Evolutionary conservation across 2,888 invertebrate species (phyloP), one percentile per base, ranked within the genome.

Genomic region (Cryptops parisi): DNA sequence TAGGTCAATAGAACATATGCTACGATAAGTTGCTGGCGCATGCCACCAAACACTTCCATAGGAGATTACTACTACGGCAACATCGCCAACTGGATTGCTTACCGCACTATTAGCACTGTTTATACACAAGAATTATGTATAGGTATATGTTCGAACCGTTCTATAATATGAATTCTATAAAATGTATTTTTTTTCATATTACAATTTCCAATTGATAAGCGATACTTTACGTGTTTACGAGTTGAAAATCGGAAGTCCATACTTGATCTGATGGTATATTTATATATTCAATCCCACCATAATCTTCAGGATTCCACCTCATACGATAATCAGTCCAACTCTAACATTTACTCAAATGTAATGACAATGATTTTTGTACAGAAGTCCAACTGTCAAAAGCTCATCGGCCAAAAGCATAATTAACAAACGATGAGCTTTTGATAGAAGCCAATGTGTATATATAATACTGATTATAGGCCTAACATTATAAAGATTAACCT

Each of bases 21-120:
- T 72, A 0, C 78, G 71, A 56, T 82, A 79, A 57, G 80, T 80
- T 1, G 79, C 75, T 3, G 82, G 79, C 4, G 80, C 80, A 4
- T 79, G 77, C 81, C 81, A 81, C 3, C 77, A 57, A 0, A 81
- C 74, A 3, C 63, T 64, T 0, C 81, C 81, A 51, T 17, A 12
- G 5, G 19, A 19, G 17, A n/a, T 17, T 2, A 47, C 1, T 15
- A n/a, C 24, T 19, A 27, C 3, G 15, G 24, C 4, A 4, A 17
- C n/a, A 21, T 47, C 21, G 12, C 26, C 26, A 27, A 47, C 19
- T 27, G 47, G 47, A 26, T 25, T 23, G 26, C n/a, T 17, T 17
- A 12, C 21, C 2, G 15, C 21, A 17, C 27, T 15, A 21, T 27
- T 26, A 5, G 47, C 47, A 26, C 47, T 47, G 15, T 33, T n/a